phyloP scores from a whole-genome alignment of 35 echinoderm and acorn worm species.

The Lytechinus pictus region DNA sequence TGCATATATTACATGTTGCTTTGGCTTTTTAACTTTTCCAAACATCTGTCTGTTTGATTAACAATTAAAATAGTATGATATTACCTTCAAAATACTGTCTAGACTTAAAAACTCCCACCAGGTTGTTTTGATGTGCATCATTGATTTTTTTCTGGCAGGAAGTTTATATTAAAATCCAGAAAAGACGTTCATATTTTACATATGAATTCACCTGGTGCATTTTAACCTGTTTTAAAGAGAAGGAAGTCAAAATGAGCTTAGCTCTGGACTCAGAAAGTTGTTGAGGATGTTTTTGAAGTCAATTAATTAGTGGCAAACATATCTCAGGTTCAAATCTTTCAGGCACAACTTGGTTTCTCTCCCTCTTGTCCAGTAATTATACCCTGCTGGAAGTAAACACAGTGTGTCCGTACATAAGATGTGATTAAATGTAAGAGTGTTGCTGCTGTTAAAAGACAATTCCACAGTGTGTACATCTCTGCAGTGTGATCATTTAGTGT shows the following conservation, averaged over 20 bases:
- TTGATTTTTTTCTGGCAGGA: background rate
- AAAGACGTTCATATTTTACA: background rate
- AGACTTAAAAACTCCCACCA: background rate
- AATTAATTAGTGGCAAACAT: conserved; percentile 4
- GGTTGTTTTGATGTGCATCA: background rate
- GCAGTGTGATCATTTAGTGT: too few species aligned
- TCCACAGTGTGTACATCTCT: too few species aligned
- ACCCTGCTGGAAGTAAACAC: too few species aligned
- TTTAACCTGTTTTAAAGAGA: background rate
- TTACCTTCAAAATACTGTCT: background rate
- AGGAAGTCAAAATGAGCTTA: background rate
- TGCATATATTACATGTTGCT: too few species aligned
- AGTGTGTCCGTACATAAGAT: too few species aligned
- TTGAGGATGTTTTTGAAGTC: conserved; percentile 11
- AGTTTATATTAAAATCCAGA: background rate
- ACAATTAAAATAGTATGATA: background rate
- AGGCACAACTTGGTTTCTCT: background rate
- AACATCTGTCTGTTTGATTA: background rate
- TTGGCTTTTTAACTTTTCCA: background rate
- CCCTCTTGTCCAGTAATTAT: too few species aligned
- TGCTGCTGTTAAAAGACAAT: too few species aligned
- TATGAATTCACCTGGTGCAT: background rate
- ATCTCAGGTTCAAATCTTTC: background rate
- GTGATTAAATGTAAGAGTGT: too few species aligned
- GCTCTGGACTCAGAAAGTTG: background rate